Percentiles rank a stretch among this genome's conserved stretches.
These are phyloP conservation scores for Ornithorhynchus anatinus DNA, from an alignment of 2,113 vertebrate species.

Conservation along the genomic window DNA sequence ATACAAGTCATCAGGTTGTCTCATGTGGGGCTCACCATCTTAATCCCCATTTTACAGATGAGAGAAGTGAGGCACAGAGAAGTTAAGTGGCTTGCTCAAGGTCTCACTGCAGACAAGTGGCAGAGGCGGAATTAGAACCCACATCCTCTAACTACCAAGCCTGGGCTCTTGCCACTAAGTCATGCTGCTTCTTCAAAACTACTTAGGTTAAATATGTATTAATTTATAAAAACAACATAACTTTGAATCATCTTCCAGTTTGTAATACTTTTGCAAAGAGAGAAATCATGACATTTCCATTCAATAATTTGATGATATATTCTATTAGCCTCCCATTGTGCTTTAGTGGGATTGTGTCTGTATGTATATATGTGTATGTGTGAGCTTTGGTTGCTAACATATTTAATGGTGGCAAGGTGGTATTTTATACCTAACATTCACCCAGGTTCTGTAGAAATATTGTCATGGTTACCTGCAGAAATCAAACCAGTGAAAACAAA, in stretches of 20 bases:
- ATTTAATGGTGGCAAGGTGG: conserved; percentile 19
- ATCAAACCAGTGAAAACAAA: conserved; percentile 42
- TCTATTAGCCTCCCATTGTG: not conserved
- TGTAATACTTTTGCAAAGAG: not conserved
- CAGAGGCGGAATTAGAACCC: too few species aligned
- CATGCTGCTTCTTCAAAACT: too few species aligned
- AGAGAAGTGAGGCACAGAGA: too few species aligned
- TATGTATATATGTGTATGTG: not conserved
- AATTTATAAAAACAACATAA: not conserved
- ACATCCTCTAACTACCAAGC: too few species aligned
- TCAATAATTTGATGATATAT: not conserved
- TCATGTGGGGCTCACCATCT: too few species aligned
- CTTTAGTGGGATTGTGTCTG: not conserved
- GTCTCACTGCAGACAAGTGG: too few species aligned
- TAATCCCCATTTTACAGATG: too few species aligned
- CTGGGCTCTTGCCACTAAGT: too few species aligned
- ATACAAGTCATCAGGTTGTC: too few species aligned
- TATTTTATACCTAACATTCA: conserved; percentile 8
- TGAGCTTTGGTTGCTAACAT: conserved; percentile 28
- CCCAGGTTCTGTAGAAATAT: conserved; percentile 22
- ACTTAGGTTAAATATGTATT: too few species aligned
- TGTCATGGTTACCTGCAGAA: conserved; percentile 61
- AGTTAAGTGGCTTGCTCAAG: too few species aligned
- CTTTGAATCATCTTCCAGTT: not conserved
- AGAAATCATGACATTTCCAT: not conserved